Evolutionary conservation across 2,113 vertebrate species (phyloP).

Genomic region (Panurus biarmicus): DNA sequence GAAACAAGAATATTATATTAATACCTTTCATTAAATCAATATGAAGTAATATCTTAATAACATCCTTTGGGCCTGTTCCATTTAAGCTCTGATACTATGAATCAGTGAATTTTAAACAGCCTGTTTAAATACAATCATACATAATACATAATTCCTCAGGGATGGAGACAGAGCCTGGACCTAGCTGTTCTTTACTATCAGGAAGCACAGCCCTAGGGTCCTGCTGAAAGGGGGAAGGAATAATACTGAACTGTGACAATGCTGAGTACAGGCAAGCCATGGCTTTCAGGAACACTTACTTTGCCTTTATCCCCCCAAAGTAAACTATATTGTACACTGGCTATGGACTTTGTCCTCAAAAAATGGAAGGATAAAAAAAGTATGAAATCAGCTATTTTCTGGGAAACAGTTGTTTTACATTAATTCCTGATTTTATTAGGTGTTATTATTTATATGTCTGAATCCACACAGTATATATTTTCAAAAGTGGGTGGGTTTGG

Average conservation of each 20-base stretch:
- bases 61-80: background rate
- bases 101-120: slow-evolving; percentile 15
- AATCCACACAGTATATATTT: background rate
- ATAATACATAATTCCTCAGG: slow-evolving; percentile 45
- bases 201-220: background rate
- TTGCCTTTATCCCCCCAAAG: background rate
- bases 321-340: background rate
- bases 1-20: background rate
- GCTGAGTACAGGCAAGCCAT: background rate
- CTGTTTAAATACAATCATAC: background rate
- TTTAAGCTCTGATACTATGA: slow-evolving; percentile 19
- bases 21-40: background rate
- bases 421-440: background rate
- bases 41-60: background rate
- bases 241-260: background rate
- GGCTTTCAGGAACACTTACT: background rate
- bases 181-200: background rate
- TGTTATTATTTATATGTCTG: background rate
- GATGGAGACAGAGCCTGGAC: slow-evolving; percentile 35
- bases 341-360: background rate
- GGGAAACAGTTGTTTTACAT: background rate
- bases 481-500: background rate
- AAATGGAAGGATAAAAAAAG: background rate
- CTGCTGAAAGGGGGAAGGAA: background rate
- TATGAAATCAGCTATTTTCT: background rate